A percentile compares a stretch with the other conserved stretches of the same genome.
These are phyloP conservation scores for Pseudomyrmex gracilis DNA, from an alignment of 1,140 invertebrate genomes.

Conservation along the genomic window DNA sequence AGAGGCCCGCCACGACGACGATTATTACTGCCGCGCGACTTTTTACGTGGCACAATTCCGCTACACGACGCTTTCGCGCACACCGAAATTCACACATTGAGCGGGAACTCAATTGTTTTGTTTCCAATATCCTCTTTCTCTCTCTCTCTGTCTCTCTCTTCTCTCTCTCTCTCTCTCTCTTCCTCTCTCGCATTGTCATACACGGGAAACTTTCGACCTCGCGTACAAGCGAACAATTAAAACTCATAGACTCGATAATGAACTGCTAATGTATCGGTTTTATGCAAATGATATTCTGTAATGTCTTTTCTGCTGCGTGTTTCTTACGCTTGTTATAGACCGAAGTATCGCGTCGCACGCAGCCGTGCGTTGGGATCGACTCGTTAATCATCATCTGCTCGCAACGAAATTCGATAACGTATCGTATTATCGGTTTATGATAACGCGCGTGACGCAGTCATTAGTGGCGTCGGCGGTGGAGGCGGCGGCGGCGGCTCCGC, in stretches of 20 bases:
- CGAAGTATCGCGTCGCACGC: not conserved
- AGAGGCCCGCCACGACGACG: slow-evolving; percentile 24
- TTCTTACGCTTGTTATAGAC: not conserved
- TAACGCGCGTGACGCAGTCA: slow-evolving; percentile 61
- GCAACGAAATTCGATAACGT: slow-evolving; percentile 51
- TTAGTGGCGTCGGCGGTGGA: slow-evolving; percentile 34
- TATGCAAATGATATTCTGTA: not conserved
- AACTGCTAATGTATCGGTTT: not conserved
- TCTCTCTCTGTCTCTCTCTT: too few species aligned
- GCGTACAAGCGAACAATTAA: too few species aligned
- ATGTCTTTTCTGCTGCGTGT: not conserved
- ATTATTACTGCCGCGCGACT: slow-evolving; percentile 31
- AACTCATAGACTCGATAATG: too few species aligned
- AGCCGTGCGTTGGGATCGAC: not conserved
- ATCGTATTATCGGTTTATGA: slow-evolving; percentile 55
- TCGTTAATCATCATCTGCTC: slow-evolving; percentile 17
- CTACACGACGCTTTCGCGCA: not conserved
- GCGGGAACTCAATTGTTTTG: not conserved
- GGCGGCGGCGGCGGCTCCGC: slow-evolving; percentile 52
- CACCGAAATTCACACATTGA: not conserved
- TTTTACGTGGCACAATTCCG: not conserved
- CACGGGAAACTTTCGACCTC: too few species aligned
- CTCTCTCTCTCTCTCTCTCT: too few species aligned
- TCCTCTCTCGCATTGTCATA: too few species aligned
- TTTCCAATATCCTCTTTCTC: not conserved